These are phyloP conservation scores for Bergia puertoricense DNA, from an alignment of 92 coral and sea anemone genomes.

Conservation along the genomic window DNA sequence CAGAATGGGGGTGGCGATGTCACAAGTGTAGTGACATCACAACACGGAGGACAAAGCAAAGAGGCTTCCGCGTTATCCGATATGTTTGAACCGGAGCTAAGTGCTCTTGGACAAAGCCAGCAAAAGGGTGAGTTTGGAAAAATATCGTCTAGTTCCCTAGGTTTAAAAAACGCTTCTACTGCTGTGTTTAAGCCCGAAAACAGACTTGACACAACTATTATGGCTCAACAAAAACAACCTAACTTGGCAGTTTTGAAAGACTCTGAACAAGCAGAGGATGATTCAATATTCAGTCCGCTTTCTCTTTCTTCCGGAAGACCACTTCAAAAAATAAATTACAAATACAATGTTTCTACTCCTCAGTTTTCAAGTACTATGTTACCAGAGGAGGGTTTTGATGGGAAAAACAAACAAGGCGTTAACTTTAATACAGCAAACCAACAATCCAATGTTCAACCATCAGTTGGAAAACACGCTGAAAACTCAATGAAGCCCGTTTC, in stretches of 20 bases:
- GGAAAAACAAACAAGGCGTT: background rate
- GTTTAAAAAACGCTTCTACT: background rate
- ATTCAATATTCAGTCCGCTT: background rate
- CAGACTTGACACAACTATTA: background rate
- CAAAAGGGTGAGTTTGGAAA: constrained; percentile 26
- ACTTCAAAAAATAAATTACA: background rate
- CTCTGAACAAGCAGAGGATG: background rate
- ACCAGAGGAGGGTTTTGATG: background rate
- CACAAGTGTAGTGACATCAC: background rate
- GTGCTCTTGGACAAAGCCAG: background rate
- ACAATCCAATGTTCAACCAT: background rate
- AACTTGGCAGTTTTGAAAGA: background rate
- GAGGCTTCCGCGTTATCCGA: constrained; percentile 19
- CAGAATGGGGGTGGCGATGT: background rate
- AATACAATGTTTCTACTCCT: background rate
- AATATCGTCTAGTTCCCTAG: background rate
- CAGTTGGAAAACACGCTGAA: background rate
- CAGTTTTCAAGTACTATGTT: background rate
- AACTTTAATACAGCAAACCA: background rate
- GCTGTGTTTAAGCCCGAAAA: background rate
- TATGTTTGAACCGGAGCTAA: constrained; percentile 28
- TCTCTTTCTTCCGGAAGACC: background rate
- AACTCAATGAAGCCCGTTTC: background rate
- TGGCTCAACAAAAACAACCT: background rate
- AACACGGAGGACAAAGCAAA: constrained; percentile 35